A percentile compares a stretch with the other conserved stretches of the same genome.
Conservation (phyloP, 2,888 invertebrate species). For the Crocallis elinguaria region DNA sequence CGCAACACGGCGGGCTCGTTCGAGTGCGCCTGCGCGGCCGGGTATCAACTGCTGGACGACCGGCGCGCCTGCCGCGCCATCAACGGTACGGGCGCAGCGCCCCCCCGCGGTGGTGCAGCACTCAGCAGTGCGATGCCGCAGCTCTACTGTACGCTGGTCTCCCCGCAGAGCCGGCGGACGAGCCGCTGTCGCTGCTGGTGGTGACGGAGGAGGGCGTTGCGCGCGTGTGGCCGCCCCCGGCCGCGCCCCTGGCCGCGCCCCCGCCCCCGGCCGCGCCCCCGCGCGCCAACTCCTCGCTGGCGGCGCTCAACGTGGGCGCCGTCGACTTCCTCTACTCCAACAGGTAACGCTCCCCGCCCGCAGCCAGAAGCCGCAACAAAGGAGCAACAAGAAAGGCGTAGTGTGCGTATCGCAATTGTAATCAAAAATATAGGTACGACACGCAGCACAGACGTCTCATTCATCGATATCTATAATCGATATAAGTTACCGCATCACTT, state of each 20-base stretch:
- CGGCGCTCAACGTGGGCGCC: conserved; percentile 72
- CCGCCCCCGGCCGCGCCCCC: conserved; percentile 16
- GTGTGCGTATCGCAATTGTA: too few species aligned
- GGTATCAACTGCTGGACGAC: conserved; percentile 85
- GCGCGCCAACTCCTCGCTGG: conserved; percentile 44
- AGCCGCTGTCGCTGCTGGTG: conserved; percentile 87
- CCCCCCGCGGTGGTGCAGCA: not conserved
- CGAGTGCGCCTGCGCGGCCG: conserved; percentile 89
- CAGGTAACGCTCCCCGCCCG: conserved; percentile 47
- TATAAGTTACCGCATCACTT: too few species aligned
- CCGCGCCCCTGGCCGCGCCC: conserved; percentile 24
- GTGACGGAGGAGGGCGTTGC: conserved; percentile 88
- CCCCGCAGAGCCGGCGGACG: conserved; percentile 85
- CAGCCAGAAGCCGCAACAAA: too few species aligned
- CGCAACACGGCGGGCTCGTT: conserved; percentile 87
- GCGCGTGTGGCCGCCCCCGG: conserved; percentile 81
- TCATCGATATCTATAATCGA: too few species aligned
- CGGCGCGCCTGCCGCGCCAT: conserved; percentile 87
- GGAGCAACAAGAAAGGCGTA: too few species aligned
- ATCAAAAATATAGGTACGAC: too few species aligned
- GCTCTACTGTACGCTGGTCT: not conserved
- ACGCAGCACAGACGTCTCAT: too few species aligned
- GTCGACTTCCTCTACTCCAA: conserved; percentile 70
- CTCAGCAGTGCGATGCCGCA: not conserved
- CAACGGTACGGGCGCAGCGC: conserved; percentile 83